Conservation (phyloP, 1,140 invertebrate genomes). For the Heliconius himera region DNA sequence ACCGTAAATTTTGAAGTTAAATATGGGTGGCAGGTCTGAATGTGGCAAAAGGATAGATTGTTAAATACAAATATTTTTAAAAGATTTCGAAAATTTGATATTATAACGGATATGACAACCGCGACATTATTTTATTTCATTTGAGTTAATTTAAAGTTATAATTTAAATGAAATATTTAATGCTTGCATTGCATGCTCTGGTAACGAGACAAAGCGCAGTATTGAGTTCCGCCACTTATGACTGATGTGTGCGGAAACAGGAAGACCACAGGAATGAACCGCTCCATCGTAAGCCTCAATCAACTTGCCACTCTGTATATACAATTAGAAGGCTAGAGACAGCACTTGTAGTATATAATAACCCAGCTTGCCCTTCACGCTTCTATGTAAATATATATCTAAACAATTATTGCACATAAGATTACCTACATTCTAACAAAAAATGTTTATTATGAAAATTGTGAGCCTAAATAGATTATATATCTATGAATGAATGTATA, state of each 20-base stretch:
- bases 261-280: background rate
- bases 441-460: slow-evolving; percentile 49
- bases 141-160: no score
- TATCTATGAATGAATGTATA: slow-evolving; percentile 57
- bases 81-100: background rate
- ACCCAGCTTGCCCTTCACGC: slow-evolving; percentile 71
- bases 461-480: slow-evolving; percentile 55
- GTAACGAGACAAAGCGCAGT: no score
- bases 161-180: no score
- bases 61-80: background rate
- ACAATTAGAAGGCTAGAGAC: slow-evolving; percentile 1
- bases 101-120: background rate
- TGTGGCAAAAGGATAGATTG: background rate
- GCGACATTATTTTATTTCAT: background rate
- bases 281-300: background rate
- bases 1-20: background rate
- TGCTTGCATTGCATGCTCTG: no score
- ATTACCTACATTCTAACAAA: slow-evolving; percentile 40
- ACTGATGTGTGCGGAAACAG: no score
- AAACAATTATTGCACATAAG: slow-evolving; percentile 67
- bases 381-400: slow-evolving; percentile 72
- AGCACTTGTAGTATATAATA: slow-evolving; percentile 46
- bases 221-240: no score
- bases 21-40: slow-evolving; percentile 8
- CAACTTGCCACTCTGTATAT: slow-evolving; percentile 3